A percentile compares a stretch with the other conserved stretches of the same genome.
Evolutionary conservation across 2,797 vertebrate genomes (phyloP).

Genomic region (Triplophysa yarkandensis): DNA sequence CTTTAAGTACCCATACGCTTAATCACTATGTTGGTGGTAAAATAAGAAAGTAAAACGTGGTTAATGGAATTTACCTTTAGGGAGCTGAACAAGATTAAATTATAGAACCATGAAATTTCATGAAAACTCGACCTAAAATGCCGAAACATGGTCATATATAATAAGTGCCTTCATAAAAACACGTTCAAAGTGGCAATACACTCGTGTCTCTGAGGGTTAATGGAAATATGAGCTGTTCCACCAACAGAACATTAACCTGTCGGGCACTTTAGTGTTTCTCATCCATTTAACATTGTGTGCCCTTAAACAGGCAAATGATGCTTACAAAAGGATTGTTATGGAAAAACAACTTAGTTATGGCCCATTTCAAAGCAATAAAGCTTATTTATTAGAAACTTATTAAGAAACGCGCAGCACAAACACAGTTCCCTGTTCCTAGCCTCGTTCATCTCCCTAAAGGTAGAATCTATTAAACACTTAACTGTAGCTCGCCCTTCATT

Average conservation of each 20-base stretch:
- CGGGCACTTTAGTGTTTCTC: constrained; percentile 10
- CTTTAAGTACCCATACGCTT: no score
- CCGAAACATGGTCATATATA: neutral
- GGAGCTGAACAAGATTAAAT: no score
- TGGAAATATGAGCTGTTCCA: constrained; percentile 6
- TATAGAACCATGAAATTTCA: neutral
- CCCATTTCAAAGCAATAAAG: constrained; percentile 38
- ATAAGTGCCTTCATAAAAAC: neutral
- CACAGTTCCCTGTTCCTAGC: constrained; percentile 12
- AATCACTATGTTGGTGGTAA: no score
- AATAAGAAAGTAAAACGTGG: no score
- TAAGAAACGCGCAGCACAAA: neutral
- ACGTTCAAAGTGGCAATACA: neutral
- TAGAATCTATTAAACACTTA: constrained; percentile 47
- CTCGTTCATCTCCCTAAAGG: constrained; percentile 26
- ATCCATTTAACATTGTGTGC: constrained; percentile 20
- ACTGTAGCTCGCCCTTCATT: constrained; percentile 46
- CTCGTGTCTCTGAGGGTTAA: neutral
- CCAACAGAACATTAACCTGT: constrained; percentile 20
- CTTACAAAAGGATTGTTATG: constrained; percentile 23
- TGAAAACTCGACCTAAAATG: neutral
- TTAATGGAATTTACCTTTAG: no score
- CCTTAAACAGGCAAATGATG: constrained; percentile 24
- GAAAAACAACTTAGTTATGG: constrained; percentile 29
- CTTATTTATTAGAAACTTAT: constrained; percentile 35